Evolutionary conservation across 2,113 vertebrate genomes (phyloP), one percentile per base, ranked within the genome.

Genomic region (Oryzias melastigma): DNA sequence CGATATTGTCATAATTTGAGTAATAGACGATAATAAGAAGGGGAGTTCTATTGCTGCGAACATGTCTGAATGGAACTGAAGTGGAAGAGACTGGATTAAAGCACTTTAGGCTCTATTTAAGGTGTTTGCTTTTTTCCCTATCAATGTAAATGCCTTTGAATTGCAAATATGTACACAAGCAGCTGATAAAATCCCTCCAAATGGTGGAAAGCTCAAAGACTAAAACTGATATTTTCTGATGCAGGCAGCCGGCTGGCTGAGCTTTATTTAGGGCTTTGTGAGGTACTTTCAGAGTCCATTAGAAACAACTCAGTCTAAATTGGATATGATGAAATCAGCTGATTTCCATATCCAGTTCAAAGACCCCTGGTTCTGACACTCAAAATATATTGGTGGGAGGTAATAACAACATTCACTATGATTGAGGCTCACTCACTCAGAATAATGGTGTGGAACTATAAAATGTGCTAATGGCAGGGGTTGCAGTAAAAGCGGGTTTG

Each of bases 391-490:
- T 48, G 35, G 62, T 27, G 43, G 16, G 17, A 45, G 41, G 43
- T 56, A 40, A 22, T 46, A 52, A 58, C 56, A 40, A 45, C 52
- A 48, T 35, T 60, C 47, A 27, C 52, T 44, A 48, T 42, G 25
- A 79, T 54, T 41, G 41, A 42, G 58, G 22, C 29, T 60, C 40
- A 44, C 7, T 43, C 48, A 40, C 51, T 71, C 43, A 43, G 42
- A 59, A 71, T 66, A 64, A 62, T 40, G 42, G 10, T 52, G 49
- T 49, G 51, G 54, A 52, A 68, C 56, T 71, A 17, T 67, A 61
- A 68, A 72, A 58, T 41, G 63, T 65, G 74, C 48, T 74, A 74
- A 82, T 74, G 74, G 65, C 70, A 49, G 44, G 40, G 64, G 52
- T 35, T 69, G 80, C 24, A 4, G 54, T 12, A 41, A 60, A 73